Percentiles rank a stretch among this genome's conserved stretches.
phyloP scores from a whole-genome alignment of 2,797 vertebrate genomes.

The Sciurus carolinensis region DNA sequence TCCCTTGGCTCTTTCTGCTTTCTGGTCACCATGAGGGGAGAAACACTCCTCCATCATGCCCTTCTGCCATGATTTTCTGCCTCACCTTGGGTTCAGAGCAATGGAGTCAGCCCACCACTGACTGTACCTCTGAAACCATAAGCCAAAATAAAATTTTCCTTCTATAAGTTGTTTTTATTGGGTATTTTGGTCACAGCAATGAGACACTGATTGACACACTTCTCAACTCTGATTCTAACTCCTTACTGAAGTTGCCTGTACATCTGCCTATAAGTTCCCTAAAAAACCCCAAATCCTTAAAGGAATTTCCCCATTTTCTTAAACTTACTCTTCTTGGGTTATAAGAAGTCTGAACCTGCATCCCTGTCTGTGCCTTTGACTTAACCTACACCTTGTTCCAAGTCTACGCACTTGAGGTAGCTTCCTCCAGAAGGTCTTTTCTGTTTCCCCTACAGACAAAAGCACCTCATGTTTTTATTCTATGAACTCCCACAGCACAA shows the following conservation, averaged over 20 bases:
- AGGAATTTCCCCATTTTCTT: neutral
- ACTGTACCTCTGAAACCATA: too few species aligned
- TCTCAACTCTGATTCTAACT: neutral
- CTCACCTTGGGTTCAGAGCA: too few species aligned
- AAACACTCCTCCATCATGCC: too few species aligned
- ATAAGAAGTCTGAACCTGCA: neutral
- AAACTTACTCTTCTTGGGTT: neutral
- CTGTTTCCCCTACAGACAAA: neutral
- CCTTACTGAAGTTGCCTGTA: neutral
- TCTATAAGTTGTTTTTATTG: too few species aligned
- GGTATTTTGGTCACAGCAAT: too few species aligned
- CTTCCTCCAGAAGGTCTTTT: constrained; percentile 14
- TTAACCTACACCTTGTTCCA: neutral
- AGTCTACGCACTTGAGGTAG: neutral
- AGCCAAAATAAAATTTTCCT: too few species aligned
- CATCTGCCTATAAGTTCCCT: neutral
- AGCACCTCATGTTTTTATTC: neutral
- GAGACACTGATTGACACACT: too few species aligned
- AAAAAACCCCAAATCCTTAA: neutral
- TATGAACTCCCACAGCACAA: neutral
- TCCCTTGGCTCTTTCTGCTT: too few species aligned
- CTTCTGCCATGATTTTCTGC: too few species aligned
- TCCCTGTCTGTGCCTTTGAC: neutral
- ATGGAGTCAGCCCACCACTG: too few species aligned
- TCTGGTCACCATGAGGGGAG: too few species aligned